These are phyloP conservation scores for Epizoanthus ramosus DNA, from an alignment of 92 coral and sea anemone genomes.

Conservation along the genomic window DNA sequence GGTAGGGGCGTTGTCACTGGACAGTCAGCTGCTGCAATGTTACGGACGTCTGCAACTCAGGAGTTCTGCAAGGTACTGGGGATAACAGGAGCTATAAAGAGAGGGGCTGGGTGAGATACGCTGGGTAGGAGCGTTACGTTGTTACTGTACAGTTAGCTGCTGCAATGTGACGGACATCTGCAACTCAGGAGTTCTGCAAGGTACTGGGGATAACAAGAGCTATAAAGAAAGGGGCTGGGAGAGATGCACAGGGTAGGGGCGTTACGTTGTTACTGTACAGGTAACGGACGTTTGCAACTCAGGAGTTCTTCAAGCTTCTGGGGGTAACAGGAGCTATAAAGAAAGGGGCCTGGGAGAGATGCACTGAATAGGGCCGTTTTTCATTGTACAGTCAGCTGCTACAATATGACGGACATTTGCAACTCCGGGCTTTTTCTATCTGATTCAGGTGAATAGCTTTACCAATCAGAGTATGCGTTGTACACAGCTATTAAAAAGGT, in stretches of 20 bases:
- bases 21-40: not conserved
- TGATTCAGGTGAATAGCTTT: not conserved
- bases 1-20: not conserved
- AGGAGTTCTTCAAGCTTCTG: not conserved
- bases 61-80: not conserved
- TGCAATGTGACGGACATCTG: not conserved
- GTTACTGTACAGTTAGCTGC: too few species aligned
- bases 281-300: not conserved
- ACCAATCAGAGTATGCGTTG: not conserved
- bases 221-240: too few species aligned
- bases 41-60: conserved; percentile 7
- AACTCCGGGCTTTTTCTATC: not conserved
- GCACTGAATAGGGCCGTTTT: too few species aligned
- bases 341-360: too few species aligned
- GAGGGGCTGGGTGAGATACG: too few species aligned
- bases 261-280: too few species aligned
- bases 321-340: too few species aligned
- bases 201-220: not conserved
- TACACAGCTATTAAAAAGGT: not conserved
- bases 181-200: not conserved
- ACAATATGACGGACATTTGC: not conserved
- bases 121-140: too few species aligned
- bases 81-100: too few species aligned
- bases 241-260: too few species aligned
- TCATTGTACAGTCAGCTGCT: too few species aligned